Evolutionary conservation across 23 tunicate genomes (phyloP), one percentile per base, ranked within the genome.

Genomic region (Botrylloides violaceus): DNA sequence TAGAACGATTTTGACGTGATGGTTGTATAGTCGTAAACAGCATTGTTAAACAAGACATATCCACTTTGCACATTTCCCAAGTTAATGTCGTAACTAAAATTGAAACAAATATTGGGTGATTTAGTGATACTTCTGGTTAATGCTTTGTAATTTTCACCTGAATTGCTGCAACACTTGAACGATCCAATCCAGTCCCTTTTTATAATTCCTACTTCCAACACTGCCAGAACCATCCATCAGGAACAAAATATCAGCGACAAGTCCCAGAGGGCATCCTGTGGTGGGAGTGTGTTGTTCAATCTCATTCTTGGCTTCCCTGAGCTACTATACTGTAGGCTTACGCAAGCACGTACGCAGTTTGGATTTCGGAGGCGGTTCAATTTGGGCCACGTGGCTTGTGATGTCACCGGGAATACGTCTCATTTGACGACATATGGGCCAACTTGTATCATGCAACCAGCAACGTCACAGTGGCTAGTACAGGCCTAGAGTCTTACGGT

Each of bases 211-310:
- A 4, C 0, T 1, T 0, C 58, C 0, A 0, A 68, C 74, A 56
- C 74, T 68, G 4, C 74, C 74, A 4, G 74, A 68, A 19, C 56
- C 56, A 68, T 68, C 74, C 26, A 68, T 27, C 4, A 68, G 49
- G 37, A 68, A 68, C n/a, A 68, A 6, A 26, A 68, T 35, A 28
- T 68, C 74, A 24, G 74, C 74, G 27, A 43, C 29, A 0, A 68
- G 58, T 19, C 74, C 74, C 1, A 21, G 74, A 21, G 74, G 74
- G 37, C 74, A 68, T 0, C 56, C 74, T 68, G 21, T 60, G 65
- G 21, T 9, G 53, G 15, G 12, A 43, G 12, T 7, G 15, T 43
- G 15, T 43, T 9, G 53, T 43, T 43, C 53, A 43, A n/a, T n/a
- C n/a, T n/a, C n/a, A n/a, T n/a, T n/a, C n/a, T n/a, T n/a, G n/a